Evolutionary conservation across 2,797 vertebrate genomes (phyloP).

Genomic region (Lacerta agilis): DNA sequence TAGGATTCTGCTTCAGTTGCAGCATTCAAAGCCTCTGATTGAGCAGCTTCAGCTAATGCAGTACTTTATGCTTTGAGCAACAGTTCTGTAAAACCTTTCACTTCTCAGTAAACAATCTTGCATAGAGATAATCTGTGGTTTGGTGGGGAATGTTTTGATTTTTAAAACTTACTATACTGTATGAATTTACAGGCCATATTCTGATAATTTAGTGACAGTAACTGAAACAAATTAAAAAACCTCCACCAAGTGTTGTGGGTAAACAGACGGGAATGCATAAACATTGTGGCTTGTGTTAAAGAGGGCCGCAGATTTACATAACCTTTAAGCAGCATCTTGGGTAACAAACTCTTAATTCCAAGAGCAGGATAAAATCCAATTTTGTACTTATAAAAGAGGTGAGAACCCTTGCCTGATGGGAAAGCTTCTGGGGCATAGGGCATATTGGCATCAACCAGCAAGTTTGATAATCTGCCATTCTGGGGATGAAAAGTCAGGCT

Average conservation of each 20-base stretch:
- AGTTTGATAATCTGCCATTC: neutral
- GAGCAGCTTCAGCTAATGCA: neutral
- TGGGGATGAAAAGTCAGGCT: neutral
- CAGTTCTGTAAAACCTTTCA: neutral
- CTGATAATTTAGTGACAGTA: neutral
- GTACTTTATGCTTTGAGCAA: neutral
- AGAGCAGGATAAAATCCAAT: neutral
- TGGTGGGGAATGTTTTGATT: constrained; percentile 20
- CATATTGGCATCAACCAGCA: neutral
- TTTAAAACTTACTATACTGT: neutral
- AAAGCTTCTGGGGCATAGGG: neutral
- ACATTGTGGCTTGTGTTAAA: neutral
- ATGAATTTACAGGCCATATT: constrained; percentile 1
- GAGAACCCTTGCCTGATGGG: neutral
- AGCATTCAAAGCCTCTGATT: neutral
- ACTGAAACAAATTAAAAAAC: constrained; percentile 21
- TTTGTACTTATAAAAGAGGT: neutral
- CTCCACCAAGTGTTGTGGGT: constrained; percentile 23
- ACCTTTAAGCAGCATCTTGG: neutral
- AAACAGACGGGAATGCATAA: neutral
- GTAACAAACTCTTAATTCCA: neutral
- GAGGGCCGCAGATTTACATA: neutral
- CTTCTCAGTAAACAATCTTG: neutral
- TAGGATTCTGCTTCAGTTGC: neutral
- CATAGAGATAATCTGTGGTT: neutral